phyloP scores from a whole-genome alignment of 2,113 vertebrate genomes.

The Glaucidium brasilianum region DNA sequence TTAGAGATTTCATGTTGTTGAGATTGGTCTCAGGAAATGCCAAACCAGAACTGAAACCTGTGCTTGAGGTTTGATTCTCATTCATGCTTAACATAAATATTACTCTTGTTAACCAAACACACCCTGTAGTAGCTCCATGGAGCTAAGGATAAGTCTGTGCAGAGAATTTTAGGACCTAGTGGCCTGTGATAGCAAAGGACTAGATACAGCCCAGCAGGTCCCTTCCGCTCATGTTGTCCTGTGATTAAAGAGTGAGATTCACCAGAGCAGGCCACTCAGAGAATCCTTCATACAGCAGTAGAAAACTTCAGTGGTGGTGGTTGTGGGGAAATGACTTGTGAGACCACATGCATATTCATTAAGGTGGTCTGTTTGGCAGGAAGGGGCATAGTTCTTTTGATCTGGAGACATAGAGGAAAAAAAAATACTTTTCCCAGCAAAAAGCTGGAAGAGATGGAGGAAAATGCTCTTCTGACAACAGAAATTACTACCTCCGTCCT shows the following conservation, averaged over 20 bases:
- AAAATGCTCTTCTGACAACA: background rate
- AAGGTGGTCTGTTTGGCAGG: background rate
- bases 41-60: background rate
- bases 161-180: background rate
- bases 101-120: background rate
- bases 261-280: background rate
- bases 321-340: background rate
- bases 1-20: background rate
- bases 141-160: background rate
- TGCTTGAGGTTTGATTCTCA: background rate
- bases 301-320: background rate
- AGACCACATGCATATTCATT: background rate
- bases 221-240: accelerated
- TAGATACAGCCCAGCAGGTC: background rate
- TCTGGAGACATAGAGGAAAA: background rate
- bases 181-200: background rate
- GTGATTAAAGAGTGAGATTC: background rate
- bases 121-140: background rate
- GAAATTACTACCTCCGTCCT: background rate
- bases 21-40: background rate
- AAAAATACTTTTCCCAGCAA: background rate
- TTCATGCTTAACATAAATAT: slow-evolving; percentile 10
- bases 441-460: background rate
- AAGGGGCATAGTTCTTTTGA: background rate
- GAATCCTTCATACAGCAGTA: background rate